A percentile compares a stretch with the other conserved stretches of the same genome.
phyloP scores from a whole-genome alignment of 2,888 invertebrate genomes.

The Trisateles emortualis region DNA sequence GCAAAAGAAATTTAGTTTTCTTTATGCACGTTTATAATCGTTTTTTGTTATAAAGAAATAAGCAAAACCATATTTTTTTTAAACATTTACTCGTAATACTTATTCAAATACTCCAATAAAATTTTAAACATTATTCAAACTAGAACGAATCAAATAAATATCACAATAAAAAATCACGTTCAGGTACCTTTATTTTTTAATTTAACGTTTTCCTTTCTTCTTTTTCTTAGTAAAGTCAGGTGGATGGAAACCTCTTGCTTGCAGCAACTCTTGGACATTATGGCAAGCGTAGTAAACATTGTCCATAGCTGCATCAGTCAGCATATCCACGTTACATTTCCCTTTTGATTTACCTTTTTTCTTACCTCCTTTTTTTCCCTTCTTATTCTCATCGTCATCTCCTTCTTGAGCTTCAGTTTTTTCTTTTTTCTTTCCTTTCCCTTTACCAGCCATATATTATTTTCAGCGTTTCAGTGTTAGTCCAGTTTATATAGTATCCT shows the following conservation, averaged over 20 bases:
- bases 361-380: slow-evolving; percentile 82
- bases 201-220: slow-evolving; percentile 90
- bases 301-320: slow-evolving; percentile 96
- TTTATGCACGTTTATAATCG: no score
- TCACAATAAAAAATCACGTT: neutral
- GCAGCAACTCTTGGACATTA: slow-evolving; percentile 95
- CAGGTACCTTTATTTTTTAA: neutral
- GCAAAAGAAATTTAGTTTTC: no score
- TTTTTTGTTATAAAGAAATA: neutral
- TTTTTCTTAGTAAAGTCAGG: slow-evolving; percentile 95
- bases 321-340: slow-evolving; percentile 93
- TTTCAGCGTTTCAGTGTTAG: slow-evolving; percentile 5
- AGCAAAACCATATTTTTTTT: neutral
- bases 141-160: neutral
- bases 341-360: slow-evolving; percentile 88
- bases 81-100: neutral
- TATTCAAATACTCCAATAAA: neutral
- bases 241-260: slow-evolving; percentile 95
- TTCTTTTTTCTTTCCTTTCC: slow-evolving; percentile 82
- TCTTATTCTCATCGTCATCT: slow-evolving; percentile 75
- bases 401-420: slow-evolving; percentile 86
- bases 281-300: slow-evolving; percentile 98
- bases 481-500: slow-evolving; percentile 17
- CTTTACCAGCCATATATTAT: slow-evolving; percentile 69
- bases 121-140: neutral